Percentiles rank a stretch among this genome's conserved stretches.
phyloP scores from a whole-genome alignment of 2,888 invertebrate genomes.

The Diaphora mendica region DNA sequence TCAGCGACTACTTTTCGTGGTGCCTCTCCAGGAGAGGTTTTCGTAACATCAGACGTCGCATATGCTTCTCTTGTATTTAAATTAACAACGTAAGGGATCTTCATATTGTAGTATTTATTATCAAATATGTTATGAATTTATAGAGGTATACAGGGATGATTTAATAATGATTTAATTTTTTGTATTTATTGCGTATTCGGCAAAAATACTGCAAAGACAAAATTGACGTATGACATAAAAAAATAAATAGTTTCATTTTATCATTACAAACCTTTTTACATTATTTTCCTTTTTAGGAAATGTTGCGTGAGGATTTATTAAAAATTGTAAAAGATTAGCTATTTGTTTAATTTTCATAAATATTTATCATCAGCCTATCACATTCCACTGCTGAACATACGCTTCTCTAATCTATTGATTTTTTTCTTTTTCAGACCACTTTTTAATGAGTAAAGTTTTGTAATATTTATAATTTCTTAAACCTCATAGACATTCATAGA shows the following conservation, averaged over 20 bases:
- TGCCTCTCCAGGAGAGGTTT: constrained; percentile 61
- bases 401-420: no score
- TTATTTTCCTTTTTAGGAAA: neutral
- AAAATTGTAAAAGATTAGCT: neutral
- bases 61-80: constrained; percentile 70
- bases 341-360: neutral
- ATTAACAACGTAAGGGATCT: constrained; percentile 77
- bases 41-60: constrained; percentile 64
- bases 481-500: neutral
- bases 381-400: no score
- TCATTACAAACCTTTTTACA: neutral
- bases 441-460: neutral
- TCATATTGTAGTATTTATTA: constrained; percentile 61
- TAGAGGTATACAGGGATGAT: neutral
- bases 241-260: neutral
- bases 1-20: constrained; percentile 73
- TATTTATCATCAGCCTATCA: no score
- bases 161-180: neutral
- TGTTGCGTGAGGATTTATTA: neutral
- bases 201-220: neutral
- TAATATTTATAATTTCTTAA: neutral
- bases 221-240: neutral
- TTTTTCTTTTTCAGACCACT: neutral
- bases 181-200: neutral
- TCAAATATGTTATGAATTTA: neutral